These are phyloP conservation scores for Pilophorus perplexus DNA, from an alignment of 2,888 invertebrate genomes.

Conservation along the genomic window DNA sequence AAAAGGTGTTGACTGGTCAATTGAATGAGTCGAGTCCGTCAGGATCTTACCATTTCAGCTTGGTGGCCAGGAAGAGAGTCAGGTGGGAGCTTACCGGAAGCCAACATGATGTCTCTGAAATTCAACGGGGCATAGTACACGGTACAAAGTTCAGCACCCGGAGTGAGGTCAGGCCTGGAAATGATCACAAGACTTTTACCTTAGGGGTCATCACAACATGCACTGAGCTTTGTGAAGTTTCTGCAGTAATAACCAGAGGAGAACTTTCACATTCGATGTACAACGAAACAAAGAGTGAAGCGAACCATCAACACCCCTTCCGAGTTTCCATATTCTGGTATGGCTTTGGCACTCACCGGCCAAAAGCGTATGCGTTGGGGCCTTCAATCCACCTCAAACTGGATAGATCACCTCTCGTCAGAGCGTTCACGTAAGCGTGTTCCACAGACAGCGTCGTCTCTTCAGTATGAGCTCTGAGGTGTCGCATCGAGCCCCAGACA, in stretches of 20 bases:
- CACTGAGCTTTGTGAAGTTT: too few relatives aligned
- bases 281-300: too few relatives aligned
- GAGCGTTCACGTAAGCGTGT: conserved; percentile 92
- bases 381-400: conserved; percentile 93
- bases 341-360: too few relatives aligned
- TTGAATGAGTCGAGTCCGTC: too few relatives aligned
- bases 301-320: too few relatives aligned
- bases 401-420: conserved; percentile 89
- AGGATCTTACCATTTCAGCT: conserved; percentile 38
- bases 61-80: conserved; percentile 90
- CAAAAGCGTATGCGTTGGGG: conserved; percentile 55
- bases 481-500: conserved; percentile 82
- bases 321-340: too few relatives aligned
- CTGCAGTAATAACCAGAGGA: too few relatives aligned
- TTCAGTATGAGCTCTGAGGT: conserved; percentile 62
- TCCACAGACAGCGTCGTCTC: conserved; percentile 61
- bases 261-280: too few relatives aligned
- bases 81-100: conserved; percentile 93
- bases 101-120: conserved; percentile 98
- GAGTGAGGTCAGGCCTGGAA: conserved; percentile 37
- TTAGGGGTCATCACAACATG: too few relatives aligned
- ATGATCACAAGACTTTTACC: not conserved
- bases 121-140: conserved; percentile 94
- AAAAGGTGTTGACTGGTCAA: too few relatives aligned
- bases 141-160: conserved; percentile 66